Conservation (phyloP, 2,113 vertebrate species). For the Chaetodon auriga region DNA sequence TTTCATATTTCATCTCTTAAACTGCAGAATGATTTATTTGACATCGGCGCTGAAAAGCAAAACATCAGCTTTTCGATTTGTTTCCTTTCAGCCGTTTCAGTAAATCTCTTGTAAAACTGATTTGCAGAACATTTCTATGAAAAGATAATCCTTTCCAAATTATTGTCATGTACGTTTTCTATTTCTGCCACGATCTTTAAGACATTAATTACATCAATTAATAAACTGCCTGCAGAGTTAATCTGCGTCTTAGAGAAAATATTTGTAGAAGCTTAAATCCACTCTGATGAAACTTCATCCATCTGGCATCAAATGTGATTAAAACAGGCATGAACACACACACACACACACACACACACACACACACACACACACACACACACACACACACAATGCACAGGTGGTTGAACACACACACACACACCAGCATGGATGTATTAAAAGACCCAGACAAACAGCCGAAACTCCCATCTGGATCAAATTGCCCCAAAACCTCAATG, state of each 20-base stretch:
- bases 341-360: neutral
- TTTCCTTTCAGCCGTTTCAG: neutral
- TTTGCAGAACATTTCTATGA: neutral
- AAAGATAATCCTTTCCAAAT: neutral
- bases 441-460: neutral
- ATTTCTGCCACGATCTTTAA: neutral
- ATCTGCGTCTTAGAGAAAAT: neutral
- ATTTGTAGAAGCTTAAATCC: neutral
- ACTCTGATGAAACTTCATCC: neutral
- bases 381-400: neutral
- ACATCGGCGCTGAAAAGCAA: neutral
- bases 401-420: neutral
- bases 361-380: neutral
- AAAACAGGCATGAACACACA: constrained; percentile 10
- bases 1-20: neutral
- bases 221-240: neutral
- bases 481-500: neutral
- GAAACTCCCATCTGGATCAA: constrained; percentile 31
- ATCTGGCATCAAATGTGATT: constrained; percentile 4
- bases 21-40: neutral
- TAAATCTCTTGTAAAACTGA: neutral
- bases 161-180: neutral
- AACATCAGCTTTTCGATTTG: neutral
- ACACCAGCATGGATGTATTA: neutral
- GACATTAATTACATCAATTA: neutral